Evolutionary conservation across 1,140 invertebrate genomes (phyloP).

Genomic region (Colletes latitarsis): DNA sequence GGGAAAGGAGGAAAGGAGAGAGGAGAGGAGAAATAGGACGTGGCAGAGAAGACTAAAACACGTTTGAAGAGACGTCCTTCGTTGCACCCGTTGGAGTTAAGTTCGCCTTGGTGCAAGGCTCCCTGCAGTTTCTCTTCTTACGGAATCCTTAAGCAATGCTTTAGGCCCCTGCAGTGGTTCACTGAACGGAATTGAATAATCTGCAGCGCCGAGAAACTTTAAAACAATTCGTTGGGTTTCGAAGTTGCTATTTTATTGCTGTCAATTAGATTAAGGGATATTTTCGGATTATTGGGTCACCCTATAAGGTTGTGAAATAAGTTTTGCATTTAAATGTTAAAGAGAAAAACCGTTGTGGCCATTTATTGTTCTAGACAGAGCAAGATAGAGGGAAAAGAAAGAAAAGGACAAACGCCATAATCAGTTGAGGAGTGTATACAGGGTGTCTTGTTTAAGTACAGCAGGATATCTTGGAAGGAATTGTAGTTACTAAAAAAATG

Average conservation of each 20-base stretch:
- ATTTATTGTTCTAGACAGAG: too few relatives aligned
- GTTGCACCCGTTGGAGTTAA: not conserved
- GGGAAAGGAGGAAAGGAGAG: conserved; percentile 1
- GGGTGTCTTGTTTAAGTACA: too few relatives aligned
- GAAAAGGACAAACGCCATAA: too few relatives aligned
- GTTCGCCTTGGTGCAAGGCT: not conserved
- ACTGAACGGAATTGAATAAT: not conserved
- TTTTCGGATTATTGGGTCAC: too few relatives aligned
- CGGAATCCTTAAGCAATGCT: conserved; percentile 8
- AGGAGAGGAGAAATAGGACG: not conserved
- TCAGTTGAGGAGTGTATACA: too few relatives aligned
- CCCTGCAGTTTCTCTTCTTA: conserved; percentile 1
- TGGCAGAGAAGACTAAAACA: not conserved
- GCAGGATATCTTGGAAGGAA: too few relatives aligned
- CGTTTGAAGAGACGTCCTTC: conserved; percentile 6
- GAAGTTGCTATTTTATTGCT: not conserved
- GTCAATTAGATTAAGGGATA: too few relatives aligned
- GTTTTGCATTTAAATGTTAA: too few relatives aligned
- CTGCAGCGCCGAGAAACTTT: not conserved
- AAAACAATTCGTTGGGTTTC: not conserved
- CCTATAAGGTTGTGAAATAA: too few relatives aligned
- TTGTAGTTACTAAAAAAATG: too few relatives aligned
- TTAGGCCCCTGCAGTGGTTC: not conserved
- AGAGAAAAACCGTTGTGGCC: too few relatives aligned
- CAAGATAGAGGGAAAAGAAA: too few relatives aligned